These are phyloP conservation scores for Drosophila pachea DNA, from an alignment of 1,140 invertebrate species.

Conservation along the genomic window DNA sequence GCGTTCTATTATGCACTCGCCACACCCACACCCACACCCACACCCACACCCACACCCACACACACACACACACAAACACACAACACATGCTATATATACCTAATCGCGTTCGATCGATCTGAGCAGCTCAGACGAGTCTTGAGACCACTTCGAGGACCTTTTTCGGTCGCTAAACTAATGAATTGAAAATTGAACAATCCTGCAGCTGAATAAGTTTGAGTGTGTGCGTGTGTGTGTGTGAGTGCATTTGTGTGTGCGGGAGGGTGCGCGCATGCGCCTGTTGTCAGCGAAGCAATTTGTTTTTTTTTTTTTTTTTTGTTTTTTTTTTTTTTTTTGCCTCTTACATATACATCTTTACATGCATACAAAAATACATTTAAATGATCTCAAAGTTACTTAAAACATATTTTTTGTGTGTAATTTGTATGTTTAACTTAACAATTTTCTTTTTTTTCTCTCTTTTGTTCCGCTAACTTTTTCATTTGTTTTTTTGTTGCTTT, in stretches of 20 bases:
- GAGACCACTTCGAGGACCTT: no score
- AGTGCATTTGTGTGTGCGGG: not conserved
- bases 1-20: conserved; percentile 6
- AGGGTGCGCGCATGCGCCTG: conserved; percentile 2
- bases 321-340: not conserved
- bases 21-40: conserved; percentile 6
- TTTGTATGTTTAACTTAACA: conserved; percentile 47
- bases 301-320: conserved; percentile 4
- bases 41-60: conserved; percentile 2
- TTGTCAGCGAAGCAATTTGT: conserved; percentile 24
- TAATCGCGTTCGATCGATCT: not conserved
- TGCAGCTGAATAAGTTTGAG: not conserved
- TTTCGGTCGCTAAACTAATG: no score
- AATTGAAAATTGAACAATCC: conserved; percentile 3
- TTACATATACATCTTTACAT: conserved; percentile 55
- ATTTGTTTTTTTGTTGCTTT: conserved; percentile 9
- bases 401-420: conserved; percentile 72
- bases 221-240: not conserved
- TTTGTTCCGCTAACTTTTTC: not conserved
- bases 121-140: not conserved
- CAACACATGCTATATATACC: not conserved
- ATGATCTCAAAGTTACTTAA: conserved; percentile 78
- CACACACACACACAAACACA: not conserved
- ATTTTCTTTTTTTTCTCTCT: conserved; percentile 27
- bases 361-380: conserved; percentile 73